These are phyloP conservation scores for Jordanella pulchra DNA, from an alignment of 2,797 vertebrate genomes.

Conservation along the genomic window DNA sequence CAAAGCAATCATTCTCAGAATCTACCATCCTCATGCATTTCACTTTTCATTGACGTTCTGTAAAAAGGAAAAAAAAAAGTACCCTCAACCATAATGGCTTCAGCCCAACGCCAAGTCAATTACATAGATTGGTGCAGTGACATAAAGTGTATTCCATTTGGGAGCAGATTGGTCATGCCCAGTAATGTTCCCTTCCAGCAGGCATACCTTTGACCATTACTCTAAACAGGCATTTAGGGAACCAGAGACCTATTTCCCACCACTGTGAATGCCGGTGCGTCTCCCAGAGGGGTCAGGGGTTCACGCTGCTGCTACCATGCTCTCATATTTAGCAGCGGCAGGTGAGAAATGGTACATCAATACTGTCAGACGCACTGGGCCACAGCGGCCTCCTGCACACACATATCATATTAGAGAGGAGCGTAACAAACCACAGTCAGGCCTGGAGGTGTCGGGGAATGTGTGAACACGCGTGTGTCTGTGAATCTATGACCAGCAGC, in stretches of 20 bases:
- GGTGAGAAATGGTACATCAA: constrained; percentile 71
- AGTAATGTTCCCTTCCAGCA: constrained; percentile 73
- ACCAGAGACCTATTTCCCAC: constrained; percentile 62
- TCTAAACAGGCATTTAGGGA: constrained; percentile 70
- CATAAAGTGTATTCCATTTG: constrained; percentile 78
- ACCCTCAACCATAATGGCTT: constrained; percentile 56
- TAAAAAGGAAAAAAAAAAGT: constrained; percentile 28
- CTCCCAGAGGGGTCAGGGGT: constrained; percentile 68
- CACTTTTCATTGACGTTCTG: constrained; percentile 52
- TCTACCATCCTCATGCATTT: constrained; percentile 41
- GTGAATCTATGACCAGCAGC: constrained; percentile 8
- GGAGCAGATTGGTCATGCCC: constrained; percentile 73
- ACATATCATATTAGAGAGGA: constrained; percentile 50
- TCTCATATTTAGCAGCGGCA: constrained; percentile 64
- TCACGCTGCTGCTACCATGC: constrained; percentile 55
- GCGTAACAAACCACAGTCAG: constrained; percentile 32
- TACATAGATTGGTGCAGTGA: constrained; percentile 72
- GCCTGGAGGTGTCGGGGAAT: constrained; percentile 31
- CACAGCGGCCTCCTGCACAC: constrained; percentile 43
- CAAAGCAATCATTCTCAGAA: constrained; percentile 60
- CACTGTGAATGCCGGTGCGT: constrained; percentile 54
- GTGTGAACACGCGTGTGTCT: constrained; percentile 26
- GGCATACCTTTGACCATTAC: constrained; percentile 72
- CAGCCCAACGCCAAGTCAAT: constrained; percentile 70
- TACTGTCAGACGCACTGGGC: constrained; percentile 49